Conservation (phyloP, 2,888 invertebrate species). For the Morpho helenor region DNA sequence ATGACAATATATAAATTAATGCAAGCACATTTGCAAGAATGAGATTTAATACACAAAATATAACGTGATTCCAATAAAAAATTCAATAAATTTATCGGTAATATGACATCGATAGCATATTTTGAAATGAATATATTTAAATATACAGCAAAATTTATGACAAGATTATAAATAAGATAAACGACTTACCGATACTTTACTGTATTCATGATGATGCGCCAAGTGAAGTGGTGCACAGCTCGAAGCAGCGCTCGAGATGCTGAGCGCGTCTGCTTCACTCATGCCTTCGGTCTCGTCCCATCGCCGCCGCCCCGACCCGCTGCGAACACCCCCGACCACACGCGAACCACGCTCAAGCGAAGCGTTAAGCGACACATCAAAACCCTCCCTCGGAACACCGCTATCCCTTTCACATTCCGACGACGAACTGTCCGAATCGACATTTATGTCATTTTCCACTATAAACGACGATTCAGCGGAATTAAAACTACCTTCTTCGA, state of each 20-base stretch:
- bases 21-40: too few species aligned
- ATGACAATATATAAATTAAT: too few species aligned
- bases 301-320: conserved; percentile 72
- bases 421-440: conserved; percentile 60
- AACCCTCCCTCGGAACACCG: conserved; percentile 61
- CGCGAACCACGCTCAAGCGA: conserved; percentile 73
- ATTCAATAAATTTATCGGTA: too few species aligned
- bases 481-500: conserved; percentile 43
- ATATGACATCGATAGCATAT: too few species aligned
- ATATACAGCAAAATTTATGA: too few species aligned
- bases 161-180: too few species aligned
- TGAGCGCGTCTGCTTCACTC: conserved; percentile 70
- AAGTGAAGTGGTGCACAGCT: conserved; percentile 68
- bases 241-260: conserved; percentile 70
- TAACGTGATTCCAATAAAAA: too few species aligned
- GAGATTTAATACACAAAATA: too few species aligned
- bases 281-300: conserved; percentile 70
- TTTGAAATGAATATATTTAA: too few species aligned
- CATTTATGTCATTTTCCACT: conserved; percentile 64
- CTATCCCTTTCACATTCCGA: conserved; percentile 62
- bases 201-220: conserved; percentile 66
- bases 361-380: conserved; percentile 48
- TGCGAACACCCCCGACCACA: conserved; percentile 70
- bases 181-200: conserved; percentile 70
- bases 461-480: conserved; percentile 48